phyloP scores from a whole-genome alignment of 2,797 vertebrate genomes.

The Rallus crepitans region DNA sequence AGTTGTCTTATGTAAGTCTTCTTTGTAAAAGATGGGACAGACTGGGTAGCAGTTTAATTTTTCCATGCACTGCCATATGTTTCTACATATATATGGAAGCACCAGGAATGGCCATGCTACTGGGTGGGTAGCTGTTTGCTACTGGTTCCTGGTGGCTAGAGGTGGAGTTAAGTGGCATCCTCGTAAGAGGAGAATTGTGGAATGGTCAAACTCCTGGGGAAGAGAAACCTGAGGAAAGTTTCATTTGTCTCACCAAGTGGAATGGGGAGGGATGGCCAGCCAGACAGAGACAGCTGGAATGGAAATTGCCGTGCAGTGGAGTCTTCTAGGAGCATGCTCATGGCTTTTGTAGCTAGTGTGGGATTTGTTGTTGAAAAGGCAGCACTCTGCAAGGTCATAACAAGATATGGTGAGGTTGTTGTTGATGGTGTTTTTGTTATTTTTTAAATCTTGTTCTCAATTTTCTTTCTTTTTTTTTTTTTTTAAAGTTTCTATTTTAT shows the following conservation, averaged over 20 bases:
- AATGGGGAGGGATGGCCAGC: neutral
- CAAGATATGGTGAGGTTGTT: neutral
- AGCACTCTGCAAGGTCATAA: neutral
- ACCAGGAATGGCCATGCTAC: neutral
- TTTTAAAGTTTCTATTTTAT: neutral
- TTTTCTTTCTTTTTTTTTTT: neutral
- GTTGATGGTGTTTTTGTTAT: neutral
- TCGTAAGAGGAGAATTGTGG: neutral
- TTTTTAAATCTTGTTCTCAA: neutral
- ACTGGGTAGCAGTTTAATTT: neutral
- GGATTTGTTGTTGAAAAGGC: neutral
- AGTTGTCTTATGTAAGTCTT: neutral
- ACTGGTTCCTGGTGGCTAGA: neutral
- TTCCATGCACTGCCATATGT: fast-evolving
- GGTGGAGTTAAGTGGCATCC: neutral
- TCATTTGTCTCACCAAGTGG: neutral
- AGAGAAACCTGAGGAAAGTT: neutral
- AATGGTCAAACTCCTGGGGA: neutral
- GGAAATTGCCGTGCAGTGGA: neutral
- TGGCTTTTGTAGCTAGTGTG: neutral
- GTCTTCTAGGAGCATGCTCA: neutral
- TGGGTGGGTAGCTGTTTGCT: neutral
- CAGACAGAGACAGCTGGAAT: neutral
- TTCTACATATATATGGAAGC: neutral
- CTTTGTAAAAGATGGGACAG: neutral